A percentile compares a stretch with the other conserved stretches of the same genome.
These are phyloP conservation scores for Xenopus borealis DNA, from an alignment of 2,113 vertebrate species.

Conservation along the genomic window DNA sequence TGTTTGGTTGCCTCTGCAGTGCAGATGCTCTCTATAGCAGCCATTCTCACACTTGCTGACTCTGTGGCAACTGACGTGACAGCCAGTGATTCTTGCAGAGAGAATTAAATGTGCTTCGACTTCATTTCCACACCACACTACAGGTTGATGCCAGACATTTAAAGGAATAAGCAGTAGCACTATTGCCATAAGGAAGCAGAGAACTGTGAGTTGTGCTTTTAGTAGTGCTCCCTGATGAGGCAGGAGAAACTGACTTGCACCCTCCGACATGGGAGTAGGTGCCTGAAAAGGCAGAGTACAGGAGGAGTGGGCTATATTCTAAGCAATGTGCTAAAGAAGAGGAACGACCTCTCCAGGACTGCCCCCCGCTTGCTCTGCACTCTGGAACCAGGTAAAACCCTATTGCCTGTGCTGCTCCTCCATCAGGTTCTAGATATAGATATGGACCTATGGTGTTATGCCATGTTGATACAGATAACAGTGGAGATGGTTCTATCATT, in stretches of 20 bases:
- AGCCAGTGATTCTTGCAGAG: too few relatives aligned
- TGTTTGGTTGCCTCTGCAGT: constrained; percentile 58
- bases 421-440: too few relatives aligned
- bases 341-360: constrained; percentile 88
- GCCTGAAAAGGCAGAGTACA: constrained; percentile 70
- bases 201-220: neutral
- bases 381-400: constrained; percentile 83
- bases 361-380: constrained; percentile 94
- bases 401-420: neutral
- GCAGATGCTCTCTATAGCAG: constrained; percentile 52
- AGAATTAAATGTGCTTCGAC: neutral
- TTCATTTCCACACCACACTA: neutral
- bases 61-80: too few relatives aligned
- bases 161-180: constrained; percentile 8
- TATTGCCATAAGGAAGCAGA: neutral
- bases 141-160: neutral
- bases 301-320: constrained; percentile 79
- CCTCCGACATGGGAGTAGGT: constrained; percentile 76
- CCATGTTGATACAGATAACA: too few relatives aligned
- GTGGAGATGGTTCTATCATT: too few relatives aligned
- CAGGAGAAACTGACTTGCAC: constrained; percentile 74
- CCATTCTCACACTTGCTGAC: too few relatives aligned
- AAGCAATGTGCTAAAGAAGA: constrained; percentile 91
- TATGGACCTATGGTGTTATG: too few relatives aligned
- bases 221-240: constrained; percentile 65